phyloP scores from a whole-genome alignment of 2,797 vertebrate genomes.

The Enteromius trimaculatus region DNA sequence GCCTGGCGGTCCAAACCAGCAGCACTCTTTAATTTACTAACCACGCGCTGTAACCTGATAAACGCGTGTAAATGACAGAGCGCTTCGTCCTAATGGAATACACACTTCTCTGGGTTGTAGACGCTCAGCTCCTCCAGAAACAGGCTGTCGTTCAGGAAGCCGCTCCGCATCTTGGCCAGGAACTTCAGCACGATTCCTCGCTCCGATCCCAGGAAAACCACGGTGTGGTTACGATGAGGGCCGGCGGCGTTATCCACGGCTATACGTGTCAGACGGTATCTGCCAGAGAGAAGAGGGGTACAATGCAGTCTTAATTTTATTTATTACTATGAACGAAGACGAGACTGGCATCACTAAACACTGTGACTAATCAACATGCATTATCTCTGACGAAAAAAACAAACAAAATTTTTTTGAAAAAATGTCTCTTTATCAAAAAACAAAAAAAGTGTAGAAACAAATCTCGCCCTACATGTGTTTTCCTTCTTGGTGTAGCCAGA shows the following conservation, averaged over 20 bases:
- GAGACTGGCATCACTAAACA: background rate
- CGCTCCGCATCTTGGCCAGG: constrained; percentile 90
- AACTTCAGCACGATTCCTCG: constrained; percentile 98
- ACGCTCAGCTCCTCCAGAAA: constrained; percentile 96
- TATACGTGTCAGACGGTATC: constrained; percentile 96
- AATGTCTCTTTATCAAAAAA: background rate
- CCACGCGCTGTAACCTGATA: constrained; percentile 77
- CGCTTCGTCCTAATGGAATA: constrained; percentile 71
- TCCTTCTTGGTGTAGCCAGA: background rate
- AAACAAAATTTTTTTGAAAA: background rate
- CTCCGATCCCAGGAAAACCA: constrained; percentile 97
- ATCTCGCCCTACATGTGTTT: background rate
- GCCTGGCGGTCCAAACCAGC: constrained; percentile 42
- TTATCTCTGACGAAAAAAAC: background rate
- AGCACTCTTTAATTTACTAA: constrained; percentile 80
- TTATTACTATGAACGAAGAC: background rate
- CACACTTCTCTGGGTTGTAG: constrained; percentile 97
- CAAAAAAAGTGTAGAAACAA: background rate
- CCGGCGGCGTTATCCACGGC: constrained; percentile 92
- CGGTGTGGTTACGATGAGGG: constrained; percentile 90
- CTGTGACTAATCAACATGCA: background rate
- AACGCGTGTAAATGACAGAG: constrained; percentile 81
- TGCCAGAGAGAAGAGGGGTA: constrained; percentile 61
- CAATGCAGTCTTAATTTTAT: background rate
- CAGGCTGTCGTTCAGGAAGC: constrained; percentile 94